Evolutionary conservation across 2,113 vertebrate genomes (phyloP).

Genomic region (Myanophis thanlyinensis): DNA sequence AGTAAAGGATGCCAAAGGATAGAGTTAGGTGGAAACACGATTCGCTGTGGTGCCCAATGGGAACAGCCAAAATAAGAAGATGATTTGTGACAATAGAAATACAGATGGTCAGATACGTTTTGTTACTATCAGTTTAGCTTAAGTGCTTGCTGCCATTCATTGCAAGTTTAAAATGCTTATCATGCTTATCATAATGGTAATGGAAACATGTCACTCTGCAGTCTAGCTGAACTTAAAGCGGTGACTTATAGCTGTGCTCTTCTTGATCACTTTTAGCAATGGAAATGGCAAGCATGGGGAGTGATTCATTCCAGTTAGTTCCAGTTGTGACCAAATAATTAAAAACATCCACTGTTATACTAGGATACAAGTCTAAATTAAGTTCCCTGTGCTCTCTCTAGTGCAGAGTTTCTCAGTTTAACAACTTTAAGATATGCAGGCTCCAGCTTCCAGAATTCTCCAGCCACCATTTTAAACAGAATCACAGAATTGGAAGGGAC

Average conservation of each 20-base stretch:
- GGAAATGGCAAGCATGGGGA: not conserved
- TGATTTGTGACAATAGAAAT: conserved; percentile 52
- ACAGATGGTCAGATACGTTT: conserved; percentile 18
- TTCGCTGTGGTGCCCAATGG: too few relatives aligned
- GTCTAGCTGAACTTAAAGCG: not conserved
- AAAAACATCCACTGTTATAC: not conserved
- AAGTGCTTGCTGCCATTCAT: not conserved
- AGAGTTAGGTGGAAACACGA: too few relatives aligned
- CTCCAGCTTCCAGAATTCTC: not conserved
- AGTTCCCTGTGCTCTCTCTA: not conserved
- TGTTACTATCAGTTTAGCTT: not conserved
- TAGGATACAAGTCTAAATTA: not conserved
- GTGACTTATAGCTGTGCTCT: not conserved
- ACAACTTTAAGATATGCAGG: not conserved
- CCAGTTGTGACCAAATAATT: not conserved
- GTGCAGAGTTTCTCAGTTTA: not conserved
- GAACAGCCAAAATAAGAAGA: too few relatives aligned
- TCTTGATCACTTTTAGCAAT: not conserved
- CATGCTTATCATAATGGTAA: not conserved
- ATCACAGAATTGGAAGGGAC: not conserved
- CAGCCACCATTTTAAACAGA: not conserved
- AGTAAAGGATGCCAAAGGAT: too few relatives aligned
- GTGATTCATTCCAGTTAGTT: not conserved
- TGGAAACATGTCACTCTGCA: not conserved
- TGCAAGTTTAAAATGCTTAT: not conserved